phyloP scores from a whole-genome alignment of 2,888 invertebrate genomes.

The Drosophila cracens region DNA sequence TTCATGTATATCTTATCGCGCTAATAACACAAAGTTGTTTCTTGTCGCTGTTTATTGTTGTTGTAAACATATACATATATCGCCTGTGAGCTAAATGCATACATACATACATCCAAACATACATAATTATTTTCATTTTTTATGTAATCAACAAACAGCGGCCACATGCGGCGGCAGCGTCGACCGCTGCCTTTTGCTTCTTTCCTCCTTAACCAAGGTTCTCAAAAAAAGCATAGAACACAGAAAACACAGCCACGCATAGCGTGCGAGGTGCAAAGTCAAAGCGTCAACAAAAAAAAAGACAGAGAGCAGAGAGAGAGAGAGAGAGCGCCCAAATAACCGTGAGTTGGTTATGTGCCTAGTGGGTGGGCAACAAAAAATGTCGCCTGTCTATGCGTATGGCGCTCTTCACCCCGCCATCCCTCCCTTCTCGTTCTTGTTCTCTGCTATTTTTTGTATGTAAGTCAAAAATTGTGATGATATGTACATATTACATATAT shows the following conservation, averaged over 20 bases:
- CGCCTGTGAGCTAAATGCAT: constrained; percentile 43
- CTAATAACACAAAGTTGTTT: constrained; percentile 43
- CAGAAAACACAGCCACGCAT: constrained; percentile 19
- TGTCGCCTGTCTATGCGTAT: constrained; percentile 28
- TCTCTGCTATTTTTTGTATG: background rate
- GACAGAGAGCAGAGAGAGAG: constrained; percentile 3
- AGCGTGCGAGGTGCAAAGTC: constrained; percentile 59
- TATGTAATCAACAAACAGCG: constrained; percentile 77
- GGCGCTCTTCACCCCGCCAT: constrained; percentile 2
- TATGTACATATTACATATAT: background rate
- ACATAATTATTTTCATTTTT: constrained; percentile 67
- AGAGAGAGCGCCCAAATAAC: constrained; percentile 12
- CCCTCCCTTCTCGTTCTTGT: background rate
- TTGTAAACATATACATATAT: constrained; percentile 20
- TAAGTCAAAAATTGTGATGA: constrained; percentile 50
- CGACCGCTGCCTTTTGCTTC: constrained; percentile 40
- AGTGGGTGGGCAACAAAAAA: constrained; percentile 47
- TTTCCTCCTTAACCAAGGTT: constrained; percentile 56
- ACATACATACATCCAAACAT: constrained; percentile 26
- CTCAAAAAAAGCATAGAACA: constrained; percentile 59
- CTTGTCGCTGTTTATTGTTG: constrained; percentile 29
- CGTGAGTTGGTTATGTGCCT: constrained; percentile 20
- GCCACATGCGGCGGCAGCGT: constrained; percentile 55
- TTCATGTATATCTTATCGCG: constrained; percentile 46
- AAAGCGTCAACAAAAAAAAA: constrained; percentile 45